Conservation (phyloP, 1,140 invertebrate genomes). For the Drosophila pseudoobscura region DNA sequence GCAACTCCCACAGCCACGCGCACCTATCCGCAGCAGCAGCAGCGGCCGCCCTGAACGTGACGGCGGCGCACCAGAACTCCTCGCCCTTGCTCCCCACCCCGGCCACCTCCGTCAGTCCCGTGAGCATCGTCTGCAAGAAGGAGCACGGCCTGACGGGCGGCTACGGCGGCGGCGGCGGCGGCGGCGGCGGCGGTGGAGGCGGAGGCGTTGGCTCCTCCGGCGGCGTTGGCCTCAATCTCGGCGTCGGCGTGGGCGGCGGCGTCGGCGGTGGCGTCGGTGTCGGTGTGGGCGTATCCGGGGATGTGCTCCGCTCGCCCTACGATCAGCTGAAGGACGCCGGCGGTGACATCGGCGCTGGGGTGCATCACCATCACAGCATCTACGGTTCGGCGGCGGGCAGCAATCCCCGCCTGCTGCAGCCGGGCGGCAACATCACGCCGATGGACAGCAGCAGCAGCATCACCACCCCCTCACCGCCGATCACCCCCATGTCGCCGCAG, state of each 20-base stretch:
- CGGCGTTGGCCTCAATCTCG: slow-evolving; percentile 20
- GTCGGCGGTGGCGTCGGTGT: slow-evolving; percentile 27
- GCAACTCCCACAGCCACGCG: slow-evolving; percentile 25
- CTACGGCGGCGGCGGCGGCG: slow-evolving; percentile 62
- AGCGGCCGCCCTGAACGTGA: slow-evolving; percentile 70
- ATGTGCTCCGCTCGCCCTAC: slow-evolving; percentile 68
- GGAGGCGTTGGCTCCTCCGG: slow-evolving; percentile 20
- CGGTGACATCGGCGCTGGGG: slow-evolving; percentile 64
- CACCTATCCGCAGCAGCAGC: slow-evolving; percentile 65
- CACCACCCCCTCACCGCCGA: slow-evolving; percentile 87
- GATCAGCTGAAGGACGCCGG: slow-evolving; percentile 78
- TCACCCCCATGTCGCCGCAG: slow-evolving; percentile 85
- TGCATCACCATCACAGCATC: slow-evolving; percentile 80
- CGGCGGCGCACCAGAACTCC: slow-evolving; percentile 81
- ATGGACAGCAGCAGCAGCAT: slow-evolving; percentile 87
- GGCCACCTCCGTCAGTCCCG: slow-evolving; percentile 86
- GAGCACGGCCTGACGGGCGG: slow-evolving; percentile 83
- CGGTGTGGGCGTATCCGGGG: slow-evolving; percentile 45
- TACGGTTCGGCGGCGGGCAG: slow-evolving; percentile 75
- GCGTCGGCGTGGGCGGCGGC: slow-evolving; percentile 24
- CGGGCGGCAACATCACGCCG: slow-evolving; percentile 86
- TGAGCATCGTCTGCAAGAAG: slow-evolving; percentile 87
- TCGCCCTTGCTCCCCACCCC: slow-evolving; percentile 86
- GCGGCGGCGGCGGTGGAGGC: slow-evolving; percentile 10
- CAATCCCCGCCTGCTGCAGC: slow-evolving; percentile 79